Percentiles rank a stretch among this genome's conserved stretches.
These are phyloP conservation scores for Chaetodon trifascialis DNA, from an alignment of 2,113 vertebrate species.

Conservation along the genomic window DNA sequence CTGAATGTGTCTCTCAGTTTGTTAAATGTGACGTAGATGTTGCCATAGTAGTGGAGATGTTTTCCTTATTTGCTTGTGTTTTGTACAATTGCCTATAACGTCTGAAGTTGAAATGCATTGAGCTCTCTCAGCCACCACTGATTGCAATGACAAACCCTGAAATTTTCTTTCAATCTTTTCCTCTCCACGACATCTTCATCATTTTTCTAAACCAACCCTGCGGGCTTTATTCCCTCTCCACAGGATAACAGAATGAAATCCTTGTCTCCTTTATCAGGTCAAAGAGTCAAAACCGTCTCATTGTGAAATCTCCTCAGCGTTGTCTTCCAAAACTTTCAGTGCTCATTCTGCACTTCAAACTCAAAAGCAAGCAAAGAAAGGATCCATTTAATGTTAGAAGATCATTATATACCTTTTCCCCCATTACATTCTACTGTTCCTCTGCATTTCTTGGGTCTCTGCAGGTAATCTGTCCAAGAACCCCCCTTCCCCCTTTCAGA, in stretches of 20 bases:
- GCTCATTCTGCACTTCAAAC: background rate
- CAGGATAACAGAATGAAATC: slow-evolving; percentile 1
- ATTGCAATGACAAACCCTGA: background rate
- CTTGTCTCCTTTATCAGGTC: background rate
- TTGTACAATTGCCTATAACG: background rate
- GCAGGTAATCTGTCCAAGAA: slow-evolving; percentile 11
- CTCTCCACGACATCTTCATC: background rate
- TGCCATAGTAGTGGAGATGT: background rate
- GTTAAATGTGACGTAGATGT: background rate
- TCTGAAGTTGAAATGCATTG: background rate
- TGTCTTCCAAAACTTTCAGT: background rate
- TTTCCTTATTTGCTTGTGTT: background rate
- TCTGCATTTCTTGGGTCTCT: background rate
- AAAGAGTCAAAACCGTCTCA: background rate
- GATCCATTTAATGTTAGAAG: background rate
- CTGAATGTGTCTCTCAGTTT: background rate
- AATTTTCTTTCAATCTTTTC: background rate
- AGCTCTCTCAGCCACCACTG: background rate
- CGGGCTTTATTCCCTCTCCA: background rate
- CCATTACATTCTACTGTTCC: background rate
- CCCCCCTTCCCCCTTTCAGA: background rate
- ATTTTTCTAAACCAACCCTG: background rate
- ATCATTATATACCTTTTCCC: background rate
- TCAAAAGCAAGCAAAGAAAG: background rate
- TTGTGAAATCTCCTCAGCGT: background rate